A percentile compares a stretch with the other conserved stretches of the same genome.
Evolutionary conservation across 2,888 invertebrate genomes (phyloP).

Genomic region (Eutolmus rufibarbis): DNA sequence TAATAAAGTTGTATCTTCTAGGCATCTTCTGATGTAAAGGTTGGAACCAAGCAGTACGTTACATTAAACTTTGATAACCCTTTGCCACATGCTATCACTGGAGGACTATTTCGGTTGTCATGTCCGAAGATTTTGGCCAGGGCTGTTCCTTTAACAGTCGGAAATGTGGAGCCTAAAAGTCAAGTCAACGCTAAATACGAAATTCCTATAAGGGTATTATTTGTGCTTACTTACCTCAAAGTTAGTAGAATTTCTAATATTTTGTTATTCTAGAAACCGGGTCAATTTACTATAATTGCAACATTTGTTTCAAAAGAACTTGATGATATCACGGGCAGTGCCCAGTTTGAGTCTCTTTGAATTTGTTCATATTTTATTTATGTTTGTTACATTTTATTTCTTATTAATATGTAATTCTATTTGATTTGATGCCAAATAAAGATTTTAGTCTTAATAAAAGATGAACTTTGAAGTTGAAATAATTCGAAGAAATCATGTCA

Average conservation of each 20-base stretch:
- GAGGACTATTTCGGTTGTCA: conserved; percentile 74
- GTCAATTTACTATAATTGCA: conserved; percentile 72
- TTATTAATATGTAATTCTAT: not conserved
- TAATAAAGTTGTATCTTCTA: not conserved
- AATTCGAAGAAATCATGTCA: not conserved
- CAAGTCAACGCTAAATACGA: conserved; percentile 58
- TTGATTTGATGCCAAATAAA: not conserved
- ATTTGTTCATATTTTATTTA: not conserved
- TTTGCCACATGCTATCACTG: conserved; percentile 68
- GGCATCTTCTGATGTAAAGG: conserved; percentile 64
- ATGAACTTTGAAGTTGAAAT: not conserved
- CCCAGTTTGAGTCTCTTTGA: conserved; percentile 63
- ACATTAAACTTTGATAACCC: conserved; percentile 75
- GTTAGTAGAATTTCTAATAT: conserved; percentile 1
- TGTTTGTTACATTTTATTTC: not conserved
- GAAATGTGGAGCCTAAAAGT: conserved; percentile 67
- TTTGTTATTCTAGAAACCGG: conserved; percentile 63
- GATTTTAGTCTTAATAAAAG: not conserved
- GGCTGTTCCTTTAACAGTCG: conserved; percentile 65
- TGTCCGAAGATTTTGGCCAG: conserved; percentile 73
- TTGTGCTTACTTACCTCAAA: not conserved
- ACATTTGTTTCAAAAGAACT: conserved; percentile 76
- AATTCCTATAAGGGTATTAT: conserved; percentile 40
- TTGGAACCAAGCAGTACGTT: conserved; percentile 67
- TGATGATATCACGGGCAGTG: conserved; percentile 74